A percentile compares a stretch with the other conserved stretches of the same genome.
Evolutionary conservation across 2,888 invertebrate species (phyloP).

Genomic region (Caenorhabditis sp.): DNA sequence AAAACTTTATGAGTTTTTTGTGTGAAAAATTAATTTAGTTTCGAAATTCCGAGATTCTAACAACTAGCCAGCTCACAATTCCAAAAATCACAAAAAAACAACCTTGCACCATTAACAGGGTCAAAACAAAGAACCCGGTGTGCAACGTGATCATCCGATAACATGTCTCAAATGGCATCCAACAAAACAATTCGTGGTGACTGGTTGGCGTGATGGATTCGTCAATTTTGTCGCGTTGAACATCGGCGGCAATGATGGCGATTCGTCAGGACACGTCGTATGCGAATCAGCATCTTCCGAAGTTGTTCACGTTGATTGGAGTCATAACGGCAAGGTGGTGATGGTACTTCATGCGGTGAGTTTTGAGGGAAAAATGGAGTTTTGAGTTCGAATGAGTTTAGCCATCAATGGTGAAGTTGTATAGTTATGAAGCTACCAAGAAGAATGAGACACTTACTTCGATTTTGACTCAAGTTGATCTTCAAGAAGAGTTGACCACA

Average conservation of each 20-base stretch:
- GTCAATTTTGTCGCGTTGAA: constrained; percentile 22
- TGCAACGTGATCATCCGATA: constrained; percentile 12
- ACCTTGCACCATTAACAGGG: no score
- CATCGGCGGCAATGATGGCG: neutral
- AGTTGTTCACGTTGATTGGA: constrained; percentile 28
- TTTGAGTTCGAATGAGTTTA: neutral
- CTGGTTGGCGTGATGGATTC: constrained; percentile 62
- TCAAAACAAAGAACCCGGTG: constrained; percentile 18
- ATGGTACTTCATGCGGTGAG: constrained; percentile 25
- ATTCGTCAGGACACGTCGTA: neutral
- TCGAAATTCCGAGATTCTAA: no score
- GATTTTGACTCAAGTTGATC: constrained; percentile 23
- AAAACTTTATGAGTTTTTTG: no score
- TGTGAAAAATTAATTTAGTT: no score
- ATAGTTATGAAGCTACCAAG: constrained; percentile 13
- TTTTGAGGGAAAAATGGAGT: neutral
- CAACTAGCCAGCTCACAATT: no score
- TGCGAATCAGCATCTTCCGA: neutral
- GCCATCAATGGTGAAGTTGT: constrained; percentile 19
- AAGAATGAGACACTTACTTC: constrained; percentile 11
- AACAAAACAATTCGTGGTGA: constrained; percentile 47
- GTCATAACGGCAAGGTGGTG: constrained; percentile 28
- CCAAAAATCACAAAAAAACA: no score
- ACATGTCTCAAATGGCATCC: constrained; percentile 59
- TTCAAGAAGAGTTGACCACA: constrained; percentile 12